Evolutionary conservation across 1,140 invertebrate genomes (phyloP).

Genomic region (Calliphora vicina): DNA sequence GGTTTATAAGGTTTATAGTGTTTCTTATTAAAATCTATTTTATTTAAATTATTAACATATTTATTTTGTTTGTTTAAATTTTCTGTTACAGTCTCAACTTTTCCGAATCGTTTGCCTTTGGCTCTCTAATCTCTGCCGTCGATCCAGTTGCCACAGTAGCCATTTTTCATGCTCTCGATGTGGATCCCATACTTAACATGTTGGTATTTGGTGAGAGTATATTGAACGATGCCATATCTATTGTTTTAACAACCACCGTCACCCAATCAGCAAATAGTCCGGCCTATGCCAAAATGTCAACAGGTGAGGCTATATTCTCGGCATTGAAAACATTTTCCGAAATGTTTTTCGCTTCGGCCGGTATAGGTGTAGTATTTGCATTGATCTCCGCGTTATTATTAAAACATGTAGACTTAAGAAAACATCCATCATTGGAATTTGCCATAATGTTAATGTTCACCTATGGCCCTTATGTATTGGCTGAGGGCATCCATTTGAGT

Average conservation of each 20-base stretch:
- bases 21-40: no score
- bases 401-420: conserved; percentile 95
- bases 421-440: conserved; percentile 98
- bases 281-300: conserved; percentile 61
- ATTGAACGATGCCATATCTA: conserved; percentile 97
- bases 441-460: conserved; percentile 98
- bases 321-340: conserved; percentile 91
- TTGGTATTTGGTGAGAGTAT: conserved; percentile 98
- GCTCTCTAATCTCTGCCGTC: conserved; percentile 95
- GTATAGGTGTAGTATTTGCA: conserved; percentile 95
- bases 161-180: conserved; percentile 96
- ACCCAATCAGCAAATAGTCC: conserved; percentile 64
- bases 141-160: conserved; percentile 98
- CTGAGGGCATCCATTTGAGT: conserved; percentile 81
- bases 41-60: no score
- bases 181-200: conserved; percentile 97
- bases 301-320: conserved; percentile 86
- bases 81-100: conserved; percentile 66
- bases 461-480: conserved; percentile 96
- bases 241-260: conserved; percentile 93
- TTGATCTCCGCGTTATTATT: conserved; percentile 91
- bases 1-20: no score
- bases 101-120: conserved; percentile 98
- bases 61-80: no score
- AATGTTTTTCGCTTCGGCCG: conserved; percentile 98